phyloP scores from a whole-genome alignment of 1,140 invertebrate species.

The Coenobita brevimanus region DNA sequence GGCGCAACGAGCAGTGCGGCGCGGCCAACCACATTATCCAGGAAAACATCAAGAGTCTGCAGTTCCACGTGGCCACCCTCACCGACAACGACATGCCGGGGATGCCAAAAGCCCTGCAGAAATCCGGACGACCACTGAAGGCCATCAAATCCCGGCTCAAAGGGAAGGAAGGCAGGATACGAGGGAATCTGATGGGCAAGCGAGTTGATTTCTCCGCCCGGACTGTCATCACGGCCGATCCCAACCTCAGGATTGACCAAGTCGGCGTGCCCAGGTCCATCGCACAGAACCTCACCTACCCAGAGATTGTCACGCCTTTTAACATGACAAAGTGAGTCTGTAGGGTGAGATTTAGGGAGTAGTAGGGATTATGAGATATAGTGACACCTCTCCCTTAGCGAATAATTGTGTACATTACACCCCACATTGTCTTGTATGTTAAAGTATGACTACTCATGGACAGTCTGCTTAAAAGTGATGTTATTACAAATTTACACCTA shows the following conservation, averaged over 20 bases:
- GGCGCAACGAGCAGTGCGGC: constrained; percentile 95
- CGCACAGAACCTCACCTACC: constrained; percentile 99
- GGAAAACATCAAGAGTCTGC: constrained; percentile 98
- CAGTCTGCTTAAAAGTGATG: too few relatives aligned
- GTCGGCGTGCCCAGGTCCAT: constrained; percentile 98
- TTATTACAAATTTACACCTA: too few relatives aligned
- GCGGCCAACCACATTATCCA: constrained; percentile 96
- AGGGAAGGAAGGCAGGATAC: constrained; percentile 96
- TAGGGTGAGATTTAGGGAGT: too few relatives aligned
- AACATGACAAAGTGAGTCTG: constrained; percentile 90
- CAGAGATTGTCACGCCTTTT: constrained; percentile 99
- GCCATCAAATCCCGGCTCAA: constrained; percentile 89
- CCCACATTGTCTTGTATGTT: too few relatives aligned
- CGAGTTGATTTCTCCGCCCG: constrained; percentile 99
- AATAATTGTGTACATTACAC: too few relatives aligned
- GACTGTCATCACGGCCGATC: constrained; percentile 99
- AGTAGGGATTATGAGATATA: too few relatives aligned
- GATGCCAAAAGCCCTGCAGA: constrained; percentile 97
- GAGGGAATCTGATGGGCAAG: constrained; percentile 99
- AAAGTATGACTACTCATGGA: too few relatives aligned
- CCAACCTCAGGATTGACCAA: constrained; percentile 98
- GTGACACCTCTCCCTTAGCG: too few relatives aligned
- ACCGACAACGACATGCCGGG: constrained; percentile 99
- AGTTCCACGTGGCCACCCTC: constrained; percentile 98
- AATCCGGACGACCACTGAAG: constrained; percentile 98